Evolutionary conservation across 92 coral and sea anemone species (phyloP).

Genomic region (Porites rus): DNA sequence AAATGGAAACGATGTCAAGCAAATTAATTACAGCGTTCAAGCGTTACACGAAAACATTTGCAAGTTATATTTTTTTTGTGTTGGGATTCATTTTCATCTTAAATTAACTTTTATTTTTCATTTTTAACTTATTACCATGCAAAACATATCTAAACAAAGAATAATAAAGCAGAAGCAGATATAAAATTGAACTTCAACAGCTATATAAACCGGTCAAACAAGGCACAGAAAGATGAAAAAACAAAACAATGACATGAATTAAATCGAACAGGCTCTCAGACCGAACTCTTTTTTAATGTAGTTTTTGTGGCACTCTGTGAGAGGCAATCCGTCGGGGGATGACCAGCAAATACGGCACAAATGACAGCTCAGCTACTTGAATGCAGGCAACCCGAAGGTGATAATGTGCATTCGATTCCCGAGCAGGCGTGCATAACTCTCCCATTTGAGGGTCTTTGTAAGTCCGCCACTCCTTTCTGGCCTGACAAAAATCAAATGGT

Average conservation of each 20-base stretch:
- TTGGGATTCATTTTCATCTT: neutral
- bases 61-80: too few relatives aligned
- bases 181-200: too few relatives aligned
- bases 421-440: conserved; percentile 31
- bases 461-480: conserved; percentile 41
- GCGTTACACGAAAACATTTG: too few relatives aligned
- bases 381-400: conserved; percentile 25
- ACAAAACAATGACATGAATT: conserved; percentile 7
- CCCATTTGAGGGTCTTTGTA: conserved; percentile 34
- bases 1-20: too few relatives aligned
- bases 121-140: neutral
- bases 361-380: conserved; percentile 43
- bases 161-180: neutral
- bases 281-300: too few relatives aligned
- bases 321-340: conserved; percentile 42
- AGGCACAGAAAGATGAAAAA: conserved; percentile 19
- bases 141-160: neutral
- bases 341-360: conserved; percentile 31
- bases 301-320: conserved; percentile 1
- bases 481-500: neutral
- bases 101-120: neutral
- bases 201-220: neutral
- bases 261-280: conserved; percentile 11
- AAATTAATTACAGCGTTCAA: too few relatives aligned
- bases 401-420: neutral